Evolutionary conservation across 2,797 vertebrate genomes (phyloP).

Genomic region (Premnoplex brunnescens): DNA sequence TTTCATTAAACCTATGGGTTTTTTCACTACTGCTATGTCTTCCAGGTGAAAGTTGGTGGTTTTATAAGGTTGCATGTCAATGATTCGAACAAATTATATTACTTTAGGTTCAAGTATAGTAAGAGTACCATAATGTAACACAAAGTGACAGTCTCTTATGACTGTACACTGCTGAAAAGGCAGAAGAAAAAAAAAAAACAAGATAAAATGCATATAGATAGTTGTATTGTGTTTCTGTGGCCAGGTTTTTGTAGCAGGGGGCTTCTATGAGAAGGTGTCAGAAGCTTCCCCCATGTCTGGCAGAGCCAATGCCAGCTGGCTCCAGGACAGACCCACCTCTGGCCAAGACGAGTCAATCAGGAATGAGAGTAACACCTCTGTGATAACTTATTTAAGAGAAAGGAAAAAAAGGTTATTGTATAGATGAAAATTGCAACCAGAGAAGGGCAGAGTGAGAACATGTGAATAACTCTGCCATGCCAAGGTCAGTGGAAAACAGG

Average conservation of each 20-base stretch:
- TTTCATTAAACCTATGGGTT: rapidly evolving
- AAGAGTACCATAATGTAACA: neutral
- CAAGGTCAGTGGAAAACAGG: neutral
- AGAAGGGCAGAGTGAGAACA: neutral
- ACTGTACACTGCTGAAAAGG: neutral
- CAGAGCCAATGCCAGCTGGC: neutral
- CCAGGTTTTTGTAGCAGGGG: neutral
- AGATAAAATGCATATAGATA: neutral
- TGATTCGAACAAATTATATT: neutral
- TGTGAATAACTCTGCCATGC: neutral
- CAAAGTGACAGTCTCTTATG: neutral
- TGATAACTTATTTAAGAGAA: neutral
- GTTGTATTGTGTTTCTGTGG: neutral
- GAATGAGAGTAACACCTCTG: neutral
- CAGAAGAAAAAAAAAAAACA: neutral
- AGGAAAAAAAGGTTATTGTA: neutral
- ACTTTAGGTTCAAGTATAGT: neutral
- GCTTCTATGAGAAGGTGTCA: neutral
- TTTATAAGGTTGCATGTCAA: neutral
- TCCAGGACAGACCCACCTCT: neutral
- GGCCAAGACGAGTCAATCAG: neutral
- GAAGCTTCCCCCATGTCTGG: neutral
- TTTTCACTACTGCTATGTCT: neutral
- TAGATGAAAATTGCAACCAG: neutral
- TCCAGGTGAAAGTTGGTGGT: neutral